Evolutionary conservation across 2,797 vertebrate species (phyloP).

Genomic region (Smutsia temminckii): DNA sequence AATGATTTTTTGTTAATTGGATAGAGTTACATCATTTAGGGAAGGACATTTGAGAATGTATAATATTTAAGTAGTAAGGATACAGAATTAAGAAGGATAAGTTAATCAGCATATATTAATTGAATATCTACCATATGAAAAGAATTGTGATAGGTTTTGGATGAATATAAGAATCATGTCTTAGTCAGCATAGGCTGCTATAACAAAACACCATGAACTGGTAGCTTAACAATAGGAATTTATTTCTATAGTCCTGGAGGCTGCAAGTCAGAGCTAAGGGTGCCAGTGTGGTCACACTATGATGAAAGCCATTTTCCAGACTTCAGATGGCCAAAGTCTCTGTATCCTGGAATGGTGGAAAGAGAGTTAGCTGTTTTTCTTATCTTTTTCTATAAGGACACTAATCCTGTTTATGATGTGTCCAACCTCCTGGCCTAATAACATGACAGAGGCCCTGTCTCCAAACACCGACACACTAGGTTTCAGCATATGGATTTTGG

Average conservation of each 20-base stretch:
- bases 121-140: background rate
- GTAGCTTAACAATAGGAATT: background rate
- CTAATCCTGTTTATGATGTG: background rate
- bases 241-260: background rate
- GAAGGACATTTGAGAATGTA: slow-evolving; percentile 7
- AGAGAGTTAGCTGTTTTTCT: background rate
- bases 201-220: background rate
- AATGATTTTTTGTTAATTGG: slow-evolving; percentile 22
- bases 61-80: background rate
- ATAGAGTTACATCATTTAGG: background rate
- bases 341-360: background rate
- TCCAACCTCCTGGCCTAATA: background rate
- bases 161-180: background rate
- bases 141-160: background rate
- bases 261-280: background rate
- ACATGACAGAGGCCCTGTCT: background rate
- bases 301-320: background rate
- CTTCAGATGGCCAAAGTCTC: background rate
- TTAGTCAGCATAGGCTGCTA: background rate
- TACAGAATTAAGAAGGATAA: slow-evolving; percentile 45
- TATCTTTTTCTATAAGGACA: background rate
- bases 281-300: background rate
- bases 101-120: slow-evolving; percentile 18
- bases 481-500: background rate
- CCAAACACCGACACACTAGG: background rate